Base-by-base conservation (phyloP, 2,797 vertebrate species). In the Falco cherrug region DNA sequence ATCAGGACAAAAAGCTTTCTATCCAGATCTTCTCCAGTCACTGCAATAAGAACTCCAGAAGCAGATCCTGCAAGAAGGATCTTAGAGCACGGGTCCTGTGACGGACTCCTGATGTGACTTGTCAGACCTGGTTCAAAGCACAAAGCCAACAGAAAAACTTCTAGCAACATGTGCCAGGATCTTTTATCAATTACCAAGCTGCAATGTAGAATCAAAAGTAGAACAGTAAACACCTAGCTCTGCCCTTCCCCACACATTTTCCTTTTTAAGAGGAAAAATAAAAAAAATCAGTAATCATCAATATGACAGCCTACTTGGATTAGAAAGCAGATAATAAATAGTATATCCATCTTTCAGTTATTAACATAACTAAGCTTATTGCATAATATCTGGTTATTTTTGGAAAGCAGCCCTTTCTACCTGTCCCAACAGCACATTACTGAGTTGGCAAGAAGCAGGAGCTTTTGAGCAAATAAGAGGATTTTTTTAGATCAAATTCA, bases 281-380 rank as follows among this genome's bases (percentile, higher is more conserved):
- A 56, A 54, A 83, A 6, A 53, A 33, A 21, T 37, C 69, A 80
- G 50, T 70, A 76, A 93, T 73, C 31, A 86, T 67, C 87, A 85
- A 61, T 29, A 45, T 64, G 56, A 76, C 65, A 88, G 59, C 20
- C 61, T 63, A 53, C 57, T 89, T 83, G 61, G 69, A 91, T 94
- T 70, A 69, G 54, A 92, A 96, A 94, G 26, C 63, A 73, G 65
- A 87, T 84, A 92, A 93, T 78, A 91, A 87, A 85, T 21, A 86
- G 92, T 53, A 86, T 50, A 89, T 91, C 82, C 0, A 2, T 53
- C 86, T 88, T 90, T 81, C 45, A 78, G 65, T 90, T 94, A 96
- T 86, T 96, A 93, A 83, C 39, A 33, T 63, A 91, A 93, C 84
- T 91, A 93, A 96, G 79, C 87, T 87, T 81, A 82, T 92, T 96